Evolutionary conservation across 2,888 invertebrate species (phyloP), one percentile per base, ranked within the genome.

Genomic region (Alviniconcha strummeri): DNA sequence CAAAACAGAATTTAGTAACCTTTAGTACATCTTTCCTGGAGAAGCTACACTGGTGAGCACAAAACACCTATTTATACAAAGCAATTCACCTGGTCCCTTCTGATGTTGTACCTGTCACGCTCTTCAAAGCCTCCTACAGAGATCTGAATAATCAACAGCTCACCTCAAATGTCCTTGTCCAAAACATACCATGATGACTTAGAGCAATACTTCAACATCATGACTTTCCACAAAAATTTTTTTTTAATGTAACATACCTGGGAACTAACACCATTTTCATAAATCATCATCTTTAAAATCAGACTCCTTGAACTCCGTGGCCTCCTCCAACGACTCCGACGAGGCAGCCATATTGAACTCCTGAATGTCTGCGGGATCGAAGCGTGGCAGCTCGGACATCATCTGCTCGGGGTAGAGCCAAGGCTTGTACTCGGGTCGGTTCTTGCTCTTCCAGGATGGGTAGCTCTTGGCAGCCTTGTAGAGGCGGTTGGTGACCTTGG

Each of bases 331-430:
- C 0, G 90, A 89, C 13, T 91, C 91, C 5, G 84, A 88, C 0
- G 91, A 91, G 4, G 86, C 87, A 0, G 86, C 86, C 8, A 80
- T 69, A 15, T 80, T 19, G 55, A 80, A 69, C 80, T 69, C 55
- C 55, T 57, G 64, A 54, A 82, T 36, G 80, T 97, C 96, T 87
- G 95, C 95, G 77, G 96, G 93, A 84, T 95, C 95, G 90, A 97
- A 96, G 92, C 97, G 95, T 7, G 96, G 96, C 1, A 96, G 95
- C 2, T 95, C 94, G 13, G 84, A 64, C 87, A 86, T 87, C 87
- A 97, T 96, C 94, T 98, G 97, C 91, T 98, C 97, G 0, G 98
- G 97, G 93, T 95, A 96, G 84, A 96, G 95, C 98, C 98, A 98
- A 0, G 98, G 98, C 92, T 97, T 98, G 91, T 95, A 95, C 91